A percentile compares a stretch with the other conserved stretches of the same genome.
phyloP scores from a whole-genome alignment of 2,797 vertebrate species.

The Gallirallus australis region DNA sequence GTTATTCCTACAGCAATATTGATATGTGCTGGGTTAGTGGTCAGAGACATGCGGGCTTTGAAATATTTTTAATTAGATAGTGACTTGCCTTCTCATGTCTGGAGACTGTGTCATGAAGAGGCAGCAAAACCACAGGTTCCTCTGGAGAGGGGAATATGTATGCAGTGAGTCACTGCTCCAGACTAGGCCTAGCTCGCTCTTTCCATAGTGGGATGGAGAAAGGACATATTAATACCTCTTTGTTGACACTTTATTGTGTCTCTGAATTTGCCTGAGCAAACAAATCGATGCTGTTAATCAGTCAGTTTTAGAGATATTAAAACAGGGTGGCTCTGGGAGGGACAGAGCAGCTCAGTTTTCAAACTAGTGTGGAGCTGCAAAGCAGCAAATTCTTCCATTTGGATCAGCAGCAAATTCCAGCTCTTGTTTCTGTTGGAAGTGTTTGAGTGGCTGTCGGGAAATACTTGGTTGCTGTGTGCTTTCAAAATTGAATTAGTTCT shows the following conservation, averaged over 20 bases:
- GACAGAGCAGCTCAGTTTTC: not conserved
- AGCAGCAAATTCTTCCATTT: conserved; percentile 45
- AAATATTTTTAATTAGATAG: not conserved
- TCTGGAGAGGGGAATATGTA: not conserved
- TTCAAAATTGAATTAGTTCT: not conserved
- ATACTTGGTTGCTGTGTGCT: conserved; percentile 6
- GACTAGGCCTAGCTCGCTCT: not conserved
- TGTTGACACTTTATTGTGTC: not conserved
- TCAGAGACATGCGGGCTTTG: not conserved
- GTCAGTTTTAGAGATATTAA: not conserved
- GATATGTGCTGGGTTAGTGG: not conserved
- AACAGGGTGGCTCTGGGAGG: not conserved
- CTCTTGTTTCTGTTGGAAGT: conserved; percentile 61
- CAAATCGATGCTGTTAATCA: not conserved
- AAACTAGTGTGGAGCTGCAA: not conserved
- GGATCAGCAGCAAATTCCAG: conserved; percentile 54
- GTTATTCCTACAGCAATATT: not conserved
- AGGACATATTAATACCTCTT: not conserved
- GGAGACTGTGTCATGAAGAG: not conserved
- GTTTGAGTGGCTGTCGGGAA: conserved; percentile 9
- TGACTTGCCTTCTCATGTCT: not conserved
- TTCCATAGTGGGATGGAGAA: not conserved
- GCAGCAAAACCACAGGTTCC: conserved; percentile 13
- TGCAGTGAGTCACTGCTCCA: not conserved
- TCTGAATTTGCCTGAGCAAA: not conserved